Percentiles rank a stretch among this genome's conserved stretches.
phyloP scores from a whole-genome alignment of 2,797 vertebrate genomes.

The Harpagifer antarcticus region DNA sequence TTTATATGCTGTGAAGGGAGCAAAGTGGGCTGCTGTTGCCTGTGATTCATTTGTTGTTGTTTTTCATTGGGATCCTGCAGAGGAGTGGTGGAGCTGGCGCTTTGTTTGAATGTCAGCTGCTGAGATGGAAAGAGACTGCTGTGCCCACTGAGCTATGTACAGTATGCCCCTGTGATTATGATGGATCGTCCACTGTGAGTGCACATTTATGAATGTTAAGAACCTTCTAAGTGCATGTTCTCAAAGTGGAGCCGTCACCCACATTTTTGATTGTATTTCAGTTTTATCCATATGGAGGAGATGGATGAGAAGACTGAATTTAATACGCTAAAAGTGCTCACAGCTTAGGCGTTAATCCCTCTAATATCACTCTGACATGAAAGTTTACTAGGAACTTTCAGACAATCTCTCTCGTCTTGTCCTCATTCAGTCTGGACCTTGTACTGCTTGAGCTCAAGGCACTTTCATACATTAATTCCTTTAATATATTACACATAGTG shows the following conservation, averaged over 20 bases:
- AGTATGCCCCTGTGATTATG: conserved; percentile 67
- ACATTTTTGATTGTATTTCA: conserved; percentile 29
- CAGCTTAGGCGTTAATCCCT: conserved; percentile 29
- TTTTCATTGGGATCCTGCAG: conserved; percentile 74
- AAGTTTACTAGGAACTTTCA: conserved; percentile 32
- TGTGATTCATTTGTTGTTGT: conserved; percentile 80
- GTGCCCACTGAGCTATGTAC: conserved; percentile 75
- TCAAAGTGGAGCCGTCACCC: conserved; percentile 47
- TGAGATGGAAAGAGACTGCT: conserved; percentile 71
- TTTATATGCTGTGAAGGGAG: conserved; percentile 75
- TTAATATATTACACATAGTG: no score
- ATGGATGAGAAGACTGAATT: conserved; percentile 35
- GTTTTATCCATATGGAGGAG: conserved; percentile 33
- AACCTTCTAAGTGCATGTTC: conserved; percentile 61
- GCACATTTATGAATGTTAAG: conserved; percentile 71
- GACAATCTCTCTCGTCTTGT: background rate
- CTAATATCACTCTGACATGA: conserved; percentile 27
- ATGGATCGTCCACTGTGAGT: conserved; percentile 71
- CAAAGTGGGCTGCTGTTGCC: conserved; percentile 71
- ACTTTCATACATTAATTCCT: conserved; percentile 8
- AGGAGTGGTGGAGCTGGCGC: conserved; percentile 67
- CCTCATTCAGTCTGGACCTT: conserved; percentile 23
- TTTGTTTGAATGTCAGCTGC: conserved; percentile 79
- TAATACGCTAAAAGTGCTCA: conserved; percentile 21
- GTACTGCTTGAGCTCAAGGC: conserved; percentile 5